phyloP scores from a whole-genome alignment of 2,888 invertebrate species.

The Baccha elongata region DNA sequence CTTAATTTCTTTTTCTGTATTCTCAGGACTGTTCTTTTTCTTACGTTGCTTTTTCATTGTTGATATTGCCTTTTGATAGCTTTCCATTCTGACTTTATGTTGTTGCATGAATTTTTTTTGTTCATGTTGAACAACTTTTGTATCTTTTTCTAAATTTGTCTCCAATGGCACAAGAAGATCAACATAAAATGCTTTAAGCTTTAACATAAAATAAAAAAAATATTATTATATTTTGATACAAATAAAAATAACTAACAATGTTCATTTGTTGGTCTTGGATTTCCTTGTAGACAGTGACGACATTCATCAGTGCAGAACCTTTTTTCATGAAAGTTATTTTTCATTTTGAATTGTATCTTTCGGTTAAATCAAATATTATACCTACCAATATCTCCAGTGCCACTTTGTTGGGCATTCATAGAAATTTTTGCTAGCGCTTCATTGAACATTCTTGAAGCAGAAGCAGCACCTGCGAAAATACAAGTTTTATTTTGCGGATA shows the following conservation, averaged over 20 bases:
- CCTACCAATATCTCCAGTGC: conserved; percentile 94
- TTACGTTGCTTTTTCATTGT: conserved; percentile 96
- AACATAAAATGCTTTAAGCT: conserved; percentile 97
- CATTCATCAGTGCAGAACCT: conserved; percentile 95
- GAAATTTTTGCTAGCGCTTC: conserved; percentile 94
- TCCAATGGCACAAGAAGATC: conserved; percentile 96
- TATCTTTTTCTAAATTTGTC: conserved; percentile 96
- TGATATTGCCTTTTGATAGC: conserved; percentile 94
- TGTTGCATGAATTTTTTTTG: conserved; percentile 96
- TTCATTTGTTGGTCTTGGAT: conserved; percentile 97
- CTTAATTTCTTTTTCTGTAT: conserved; percentile 95
- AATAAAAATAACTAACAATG: conserved; percentile 87
- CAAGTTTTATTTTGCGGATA: neutral
- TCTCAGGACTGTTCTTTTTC: conserved; percentile 92
- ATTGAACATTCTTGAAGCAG: conserved; percentile 93
- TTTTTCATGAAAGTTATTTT: neutral
- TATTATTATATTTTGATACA: neutral
- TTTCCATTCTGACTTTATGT: conserved; percentile 95
- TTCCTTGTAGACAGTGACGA: conserved; percentile 96
- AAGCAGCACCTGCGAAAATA: conserved; percentile 88
- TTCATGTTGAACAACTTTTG: conserved; percentile 92
- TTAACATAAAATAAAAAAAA: neutral
- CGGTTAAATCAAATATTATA: neutral
- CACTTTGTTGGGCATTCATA: conserved; percentile 94
- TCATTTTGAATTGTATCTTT: neutral